Evolutionary conservation across 2,113 vertebrate genomes (phyloP).

Genomic region (Raja brachyura): DNA sequence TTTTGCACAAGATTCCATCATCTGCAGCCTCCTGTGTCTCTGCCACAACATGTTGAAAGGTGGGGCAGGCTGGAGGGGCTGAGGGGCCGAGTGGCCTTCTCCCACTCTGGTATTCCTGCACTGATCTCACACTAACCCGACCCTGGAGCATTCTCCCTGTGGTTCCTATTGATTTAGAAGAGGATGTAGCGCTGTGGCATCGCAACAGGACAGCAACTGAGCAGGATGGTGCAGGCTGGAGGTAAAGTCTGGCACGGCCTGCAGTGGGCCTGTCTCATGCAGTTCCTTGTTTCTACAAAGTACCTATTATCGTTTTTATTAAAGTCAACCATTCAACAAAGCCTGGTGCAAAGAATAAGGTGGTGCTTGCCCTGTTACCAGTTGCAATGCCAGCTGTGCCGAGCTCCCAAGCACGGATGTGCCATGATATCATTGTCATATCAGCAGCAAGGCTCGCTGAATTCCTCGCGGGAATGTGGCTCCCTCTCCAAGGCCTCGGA

Average conservation of each 20-base stretch:
- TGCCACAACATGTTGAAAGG: too few relatives aligned
- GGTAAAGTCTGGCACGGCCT: not conserved
- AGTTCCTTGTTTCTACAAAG: too few relatives aligned
- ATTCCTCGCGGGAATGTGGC: not conserved
- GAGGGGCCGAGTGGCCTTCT: too few relatives aligned
- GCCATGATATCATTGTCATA: not conserved
- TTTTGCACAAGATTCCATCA: too few relatives aligned
- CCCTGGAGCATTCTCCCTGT: too few relatives aligned
- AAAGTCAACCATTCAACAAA: not conserved
- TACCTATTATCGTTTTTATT: not conserved
- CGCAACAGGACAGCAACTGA: not conserved
- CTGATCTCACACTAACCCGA: too few relatives aligned
- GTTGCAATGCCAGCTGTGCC: too few relatives aligned
- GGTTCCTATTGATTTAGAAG: too few relatives aligned
- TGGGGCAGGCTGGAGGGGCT: too few relatives aligned
- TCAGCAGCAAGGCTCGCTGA: not conserved
- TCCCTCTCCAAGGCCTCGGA: not conserved
- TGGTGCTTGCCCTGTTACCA: not conserved
- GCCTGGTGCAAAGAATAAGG: not conserved
- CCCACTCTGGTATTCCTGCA: too few relatives aligned
- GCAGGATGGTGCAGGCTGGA: not conserved
- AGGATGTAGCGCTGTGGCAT: not conserved
- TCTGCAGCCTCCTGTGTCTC: too few relatives aligned
- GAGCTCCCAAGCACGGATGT: not conserved
- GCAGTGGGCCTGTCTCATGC: too few relatives aligned